These are phyloP conservation scores for Nannoperca australis DNA, from an alignment of 2,797 vertebrate genomes.

Conservation along the genomic window DNA sequence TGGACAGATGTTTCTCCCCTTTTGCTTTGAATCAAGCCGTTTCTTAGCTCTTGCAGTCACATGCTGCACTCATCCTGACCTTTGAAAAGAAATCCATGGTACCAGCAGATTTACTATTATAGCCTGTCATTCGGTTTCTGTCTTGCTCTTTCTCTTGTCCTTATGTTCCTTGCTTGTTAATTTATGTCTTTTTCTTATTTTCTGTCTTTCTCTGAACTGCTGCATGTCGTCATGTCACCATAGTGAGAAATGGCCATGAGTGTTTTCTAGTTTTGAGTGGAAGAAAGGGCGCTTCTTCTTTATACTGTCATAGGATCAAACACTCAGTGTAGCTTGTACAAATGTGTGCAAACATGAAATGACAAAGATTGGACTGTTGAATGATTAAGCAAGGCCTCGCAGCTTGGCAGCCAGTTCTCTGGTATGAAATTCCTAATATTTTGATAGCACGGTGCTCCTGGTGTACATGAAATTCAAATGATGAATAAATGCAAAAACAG, in stretches of 20 bases:
- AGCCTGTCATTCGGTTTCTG: slow-evolving; percentile 41
- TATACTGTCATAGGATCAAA: slow-evolving; percentile 75
- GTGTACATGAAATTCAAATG: slow-evolving; percentile 75
- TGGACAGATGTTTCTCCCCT: slow-evolving; percentile 27
- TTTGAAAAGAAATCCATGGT: slow-evolving; percentile 45
- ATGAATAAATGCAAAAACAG: slow-evolving; percentile 48
- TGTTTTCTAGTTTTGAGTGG: slow-evolving; percentile 2
- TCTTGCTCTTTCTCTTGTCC: slow-evolving; percentile 30
- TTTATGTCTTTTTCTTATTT: slow-evolving; percentile 29
- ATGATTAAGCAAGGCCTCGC: slow-evolving; percentile 77
- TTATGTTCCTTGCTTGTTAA: slow-evolving; percentile 31
- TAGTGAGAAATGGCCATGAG: slow-evolving; percentile 62
- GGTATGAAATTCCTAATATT: slow-evolving; percentile 45
- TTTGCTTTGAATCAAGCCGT: slow-evolving; percentile 27
- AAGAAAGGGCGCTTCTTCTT: slow-evolving; percentile 49
- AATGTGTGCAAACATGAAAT: slow-evolving; percentile 65
- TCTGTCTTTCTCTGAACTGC: slow-evolving; percentile 25
- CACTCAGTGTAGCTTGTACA: slow-evolving; percentile 40
- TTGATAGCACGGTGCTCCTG: slow-evolving; percentile 52
- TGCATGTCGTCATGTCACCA: slow-evolving; percentile 46
- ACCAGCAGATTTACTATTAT: slow-evolving; percentile 48
- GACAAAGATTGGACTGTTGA: slow-evolving; percentile 71
- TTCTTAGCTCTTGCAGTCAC: slow-evolving; percentile 33
- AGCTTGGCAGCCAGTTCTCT: slow-evolving; percentile 50
- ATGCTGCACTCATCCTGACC: slow-evolving; percentile 30